A percentile compares a stretch with the other conserved stretches of the same genome.
phyloP scores from a whole-genome alignment of 92 coral and sea anemone species.

The Siderastrea siderea region DNA sequence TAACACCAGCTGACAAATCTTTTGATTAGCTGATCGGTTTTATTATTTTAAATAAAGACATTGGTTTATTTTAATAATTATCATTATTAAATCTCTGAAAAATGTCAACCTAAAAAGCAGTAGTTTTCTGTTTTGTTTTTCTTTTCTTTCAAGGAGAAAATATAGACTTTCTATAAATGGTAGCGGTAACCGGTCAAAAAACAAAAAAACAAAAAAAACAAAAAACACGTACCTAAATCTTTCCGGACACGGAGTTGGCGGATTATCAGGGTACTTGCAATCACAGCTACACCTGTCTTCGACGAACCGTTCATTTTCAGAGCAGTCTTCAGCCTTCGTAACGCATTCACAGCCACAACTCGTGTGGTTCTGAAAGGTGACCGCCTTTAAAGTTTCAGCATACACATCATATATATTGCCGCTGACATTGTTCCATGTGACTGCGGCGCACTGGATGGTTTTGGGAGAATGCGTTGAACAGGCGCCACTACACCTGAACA shows the following conservation, averaged over 20 bases:
- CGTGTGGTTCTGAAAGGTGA: constrained; percentile 47
- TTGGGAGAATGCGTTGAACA: constrained; percentile 48
- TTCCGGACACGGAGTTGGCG: constrained; percentile 29
- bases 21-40: no score
- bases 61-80: no score
- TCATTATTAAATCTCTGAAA: no score
- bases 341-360: constrained; percentile 55
- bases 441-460: constrained; percentile 31
- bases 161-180: no score
- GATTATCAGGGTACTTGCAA: constrained; percentile 40
- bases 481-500: constrained; percentile 55
- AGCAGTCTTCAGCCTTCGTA: constrained; percentile 15
- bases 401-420: constrained; percentile 1
- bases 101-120: no score
- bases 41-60: no score
- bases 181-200: background rate
- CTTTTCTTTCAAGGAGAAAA: no score
- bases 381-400: background rate
- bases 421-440: constrained; percentile 16
- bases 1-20: no score
- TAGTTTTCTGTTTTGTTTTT: no score
- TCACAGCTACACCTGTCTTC: constrained; percentile 25
- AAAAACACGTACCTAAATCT: constrained; percentile 23
- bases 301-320: constrained; percentile 19
- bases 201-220: background rate